Evolutionary conservation across 2,113 vertebrate genomes (phyloP), one percentile per base, ranked within the genome.

Genomic region (Damaliscus lunatus): DNA sequence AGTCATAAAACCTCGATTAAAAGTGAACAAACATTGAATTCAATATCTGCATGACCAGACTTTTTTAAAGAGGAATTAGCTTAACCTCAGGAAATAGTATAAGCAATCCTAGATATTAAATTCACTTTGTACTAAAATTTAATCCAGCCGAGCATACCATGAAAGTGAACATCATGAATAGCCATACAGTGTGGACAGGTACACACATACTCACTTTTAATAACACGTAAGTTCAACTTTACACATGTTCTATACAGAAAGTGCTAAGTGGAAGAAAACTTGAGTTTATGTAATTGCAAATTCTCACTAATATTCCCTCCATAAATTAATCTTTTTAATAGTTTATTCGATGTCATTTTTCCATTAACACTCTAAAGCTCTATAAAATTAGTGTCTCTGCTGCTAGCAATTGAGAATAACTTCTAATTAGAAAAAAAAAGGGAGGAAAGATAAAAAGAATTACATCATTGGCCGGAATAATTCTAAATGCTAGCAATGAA

Each of bases 11-110:
- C 5, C 57, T 97, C 7, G 2, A 95, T 97, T 95, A 97, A 80
- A 94, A 90, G 40, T 50, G 88, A 97, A 94, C 85, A 98, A 96
- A 97, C 40, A 96, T 84, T 94, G 86, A 96, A 96, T 93, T 98
- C 91, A 95, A 11, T 95, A 89, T 82, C 86, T 57, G 74, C 9
- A 55, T 60, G 25, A 33, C 62, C 74, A 97, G 50, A 96, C 23
- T 1, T 31, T 55, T 96, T 94, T 80, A 25, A 87, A 59, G 95
- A 94, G 88, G 60, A 94, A 93, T 52, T 74, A 55, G 43, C 13
- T 84, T 87, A 91, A 91, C 71, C 27, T 91, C 71, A 96, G 78
- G 57, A 97, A 97, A 93, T 57, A 87, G 59, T 50, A 84, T 93
- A 84, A 97, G 57, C 40, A 64, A 94, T 84, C 57, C 67, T 13